Evolutionary conservation across 2,113 vertebrate genomes (phyloP), one percentile per base, ranked within the genome.

Genomic region (Neodontobutis hainanensis): DNA sequence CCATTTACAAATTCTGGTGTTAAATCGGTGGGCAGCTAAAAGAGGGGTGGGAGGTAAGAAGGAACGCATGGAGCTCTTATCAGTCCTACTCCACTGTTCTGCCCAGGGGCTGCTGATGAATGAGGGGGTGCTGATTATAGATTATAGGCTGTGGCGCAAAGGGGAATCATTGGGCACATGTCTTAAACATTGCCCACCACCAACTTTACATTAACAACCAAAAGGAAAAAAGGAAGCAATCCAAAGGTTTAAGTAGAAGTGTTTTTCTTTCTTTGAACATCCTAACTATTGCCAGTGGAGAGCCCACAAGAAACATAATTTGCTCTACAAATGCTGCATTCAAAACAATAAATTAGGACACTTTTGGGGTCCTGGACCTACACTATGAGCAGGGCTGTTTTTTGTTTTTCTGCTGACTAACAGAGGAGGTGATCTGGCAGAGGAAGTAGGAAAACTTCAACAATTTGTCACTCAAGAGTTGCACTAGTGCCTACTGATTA

Each of bases 331-430:
- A 87, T 73, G 50, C 68, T 64, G 44, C 82, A 91, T 93, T 87
- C 89, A 91, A 90, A 85, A 90, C 73, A 88, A 90, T 88, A 88
- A 89, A 74, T 14, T 50, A 77, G 71, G 72, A n/a, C n/a, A n/a
- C n/a, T n/a, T n/a, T n/a, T n/a, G n/a, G n/a, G n/a, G n/a, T n/a
- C n/a, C n/a, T n/a, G n/a, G n/a, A n/a, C n/a, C n/a, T n/a, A n/a
- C n/a, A n/a, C n/a, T n/a, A n/a, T n/a, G n/a, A n/a, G n/a, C n/a
- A n/a, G n/a, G n/a, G n/a, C n/a, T n/a, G n/a, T n/a, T n/a, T n/a
- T n/a, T n/a, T n/a, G n/a, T n/a, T n/a, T n/a, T n/a, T n/a, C n/a
- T n/a, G n/a, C n/a, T n/a, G n/a, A n/a, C n/a, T n/a, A n/a, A n/a
- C n/a, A n/a, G n/a, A n/a, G n/a, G n/a, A n/a, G n/a, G n/a, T n/a